Percentiles rank a stretch among this genome's conserved stretches.
Conservation (phyloP, 2,888 invertebrate species). For the Lasioglossum oenotherae region DNA sequence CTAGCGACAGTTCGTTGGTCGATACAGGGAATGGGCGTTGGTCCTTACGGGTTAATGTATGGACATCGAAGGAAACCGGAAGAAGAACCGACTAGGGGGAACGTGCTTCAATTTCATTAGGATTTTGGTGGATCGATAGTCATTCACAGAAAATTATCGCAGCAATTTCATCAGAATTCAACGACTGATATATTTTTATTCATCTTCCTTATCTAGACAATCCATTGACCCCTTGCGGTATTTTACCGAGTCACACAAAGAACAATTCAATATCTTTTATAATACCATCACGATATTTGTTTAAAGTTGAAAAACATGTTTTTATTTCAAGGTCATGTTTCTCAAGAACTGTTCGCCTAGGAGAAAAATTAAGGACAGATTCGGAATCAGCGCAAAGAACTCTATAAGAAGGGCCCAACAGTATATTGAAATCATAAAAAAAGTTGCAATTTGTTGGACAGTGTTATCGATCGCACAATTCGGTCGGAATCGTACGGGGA, state of each 20-base stretch:
- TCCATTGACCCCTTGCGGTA: not conserved
- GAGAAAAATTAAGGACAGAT: too few species aligned
- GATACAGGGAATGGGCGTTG: slow-evolving; percentile 10
- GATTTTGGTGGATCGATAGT: not conserved
- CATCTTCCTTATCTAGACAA: not conserved
- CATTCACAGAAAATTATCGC: not conserved
- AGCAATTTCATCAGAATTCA: not conserved
- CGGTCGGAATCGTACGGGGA: not conserved
- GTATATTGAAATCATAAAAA: too few species aligned
- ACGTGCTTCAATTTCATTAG: not conserved
- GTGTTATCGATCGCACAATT: not conserved
- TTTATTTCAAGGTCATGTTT: too few species aligned
- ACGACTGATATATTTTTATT: not conserved
- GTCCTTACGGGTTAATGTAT: slow-evolving; percentile 4
- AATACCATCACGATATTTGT: too few species aligned
- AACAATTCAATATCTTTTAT: too few species aligned
- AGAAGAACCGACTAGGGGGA: not conserved
- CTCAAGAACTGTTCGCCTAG: too few species aligned
- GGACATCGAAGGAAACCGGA: slow-evolving; percentile 8
- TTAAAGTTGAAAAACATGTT: too few species aligned
- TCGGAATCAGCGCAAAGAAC: too few species aligned
- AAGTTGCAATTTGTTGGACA: too few species aligned
- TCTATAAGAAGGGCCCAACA: too few species aligned
- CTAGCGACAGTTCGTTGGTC: not conserved
- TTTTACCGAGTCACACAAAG: too few species aligned